Base-by-base conservation (phyloP, 2,888 invertebrate species). In the Cosmopolites sordidus region DNA sequence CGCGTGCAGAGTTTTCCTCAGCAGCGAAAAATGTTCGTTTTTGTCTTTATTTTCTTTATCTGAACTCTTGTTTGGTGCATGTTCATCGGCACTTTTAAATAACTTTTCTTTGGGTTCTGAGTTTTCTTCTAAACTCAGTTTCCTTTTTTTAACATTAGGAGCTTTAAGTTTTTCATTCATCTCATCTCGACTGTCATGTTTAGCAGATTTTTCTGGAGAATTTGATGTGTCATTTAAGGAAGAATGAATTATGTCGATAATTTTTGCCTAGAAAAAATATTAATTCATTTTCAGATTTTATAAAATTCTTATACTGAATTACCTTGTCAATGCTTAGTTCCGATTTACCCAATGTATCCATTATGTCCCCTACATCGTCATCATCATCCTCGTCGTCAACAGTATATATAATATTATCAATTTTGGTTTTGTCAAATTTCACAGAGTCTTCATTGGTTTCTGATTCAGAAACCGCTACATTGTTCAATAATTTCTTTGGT, bases 171-270 rank as follows among this genome's bases (percentile, higher is more conserved):
- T 33, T 27, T 27, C 27, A 6, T 9, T 27, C 27, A 27, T 27
- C 27, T 5, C 5, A 3, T 33, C 11, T 2, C n/a, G 11, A 12
- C n/a, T 12, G 33, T 6, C 4, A 6, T 12, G 5, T 33, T 33
- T n/a, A 12, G 16, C 16, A n/a, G 44, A 12, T 38, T 39, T 30
- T 17, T 17, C 15, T 16, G 43, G 16, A 9, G 41, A 44, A n/a
- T 27, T 5, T 11, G 41, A 14, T 2, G 22, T 41, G 8, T 43
- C 55, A 18, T 51, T 62, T 22, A 67, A 52, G 4, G 66, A 66
- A n/a, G 66, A 67, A 57, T 68, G 68, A 16, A 68, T 68, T 2
- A 68, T 64, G 44, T 63, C 63, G 44, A 64, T 61, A 30, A 68
- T 66, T 15, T 62, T 63, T 12, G 54, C 52, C 50, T 58, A 51